phyloP scores from a whole-genome alignment of 2,888 invertebrate genomes.

The Troilus luridus region DNA sequence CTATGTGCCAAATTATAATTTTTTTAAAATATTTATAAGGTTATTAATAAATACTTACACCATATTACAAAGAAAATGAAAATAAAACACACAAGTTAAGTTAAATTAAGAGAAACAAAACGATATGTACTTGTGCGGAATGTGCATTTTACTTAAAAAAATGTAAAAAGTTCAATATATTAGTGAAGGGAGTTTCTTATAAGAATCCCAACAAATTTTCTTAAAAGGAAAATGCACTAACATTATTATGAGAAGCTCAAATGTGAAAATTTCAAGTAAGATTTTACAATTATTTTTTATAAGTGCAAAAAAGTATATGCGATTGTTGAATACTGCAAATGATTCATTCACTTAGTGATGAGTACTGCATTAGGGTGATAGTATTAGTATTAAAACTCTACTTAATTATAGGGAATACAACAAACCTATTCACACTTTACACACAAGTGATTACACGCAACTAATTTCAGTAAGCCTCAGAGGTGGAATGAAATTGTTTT shows the following conservation, averaged over 20 bases:
- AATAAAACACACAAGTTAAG: slow-evolving; percentile 20
- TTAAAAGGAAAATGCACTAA: slow-evolving; percentile 57
- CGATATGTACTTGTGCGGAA: slow-evolving; percentile 61
- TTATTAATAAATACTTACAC: slow-evolving; percentile 51
- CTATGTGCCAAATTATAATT: slow-evolving; percentile 52
- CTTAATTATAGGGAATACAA: slow-evolving; percentile 62
- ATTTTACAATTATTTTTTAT: slow-evolving; percentile 31
- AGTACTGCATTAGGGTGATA: slow-evolving; percentile 56
- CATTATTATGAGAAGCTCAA: slow-evolving; percentile 49
- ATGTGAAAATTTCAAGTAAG: slow-evolving; percentile 48
- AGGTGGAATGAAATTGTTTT: slow-evolving; percentile 41
- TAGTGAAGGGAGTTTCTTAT: slow-evolving; percentile 18
- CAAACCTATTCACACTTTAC: slow-evolving; percentile 64
- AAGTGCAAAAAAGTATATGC: slow-evolving; percentile 42
- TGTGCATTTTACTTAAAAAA: slow-evolving; percentile 60
- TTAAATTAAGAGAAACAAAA: slow-evolving; percentile 46
- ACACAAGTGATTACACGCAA: slow-evolving; percentile 61
- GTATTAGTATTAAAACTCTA: slow-evolving; percentile 58
- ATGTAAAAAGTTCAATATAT: not conserved
- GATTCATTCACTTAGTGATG: slow-evolving; percentile 54
- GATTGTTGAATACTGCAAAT: slow-evolving; percentile 52
- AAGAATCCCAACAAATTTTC: slow-evolving; percentile 18
- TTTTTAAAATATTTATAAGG: slow-evolving; percentile 45
- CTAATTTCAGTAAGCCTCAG: slow-evolving; percentile 59
- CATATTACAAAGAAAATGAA: slow-evolving; percentile 24